Percentiles rank a stretch among this genome's conserved stretches.
Conservation (phyloP, 2,888 invertebrate genomes). For the Tanypteryx hageni region DNA sequence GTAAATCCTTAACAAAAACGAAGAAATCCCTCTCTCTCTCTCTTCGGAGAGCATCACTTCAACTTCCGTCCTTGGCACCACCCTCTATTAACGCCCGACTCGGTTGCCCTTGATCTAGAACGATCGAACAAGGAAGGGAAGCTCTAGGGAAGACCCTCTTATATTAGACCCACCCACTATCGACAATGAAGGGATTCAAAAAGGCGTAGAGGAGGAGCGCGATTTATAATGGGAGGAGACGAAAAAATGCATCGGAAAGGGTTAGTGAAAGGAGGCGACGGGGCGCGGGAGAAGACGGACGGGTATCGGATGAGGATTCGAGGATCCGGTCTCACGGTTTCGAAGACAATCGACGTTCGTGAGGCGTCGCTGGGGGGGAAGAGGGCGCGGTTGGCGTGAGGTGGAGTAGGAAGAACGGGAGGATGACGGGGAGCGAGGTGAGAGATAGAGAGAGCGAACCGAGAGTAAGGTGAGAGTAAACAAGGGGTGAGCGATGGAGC, state of each 20-base stretch:
- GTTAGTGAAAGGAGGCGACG: neutral
- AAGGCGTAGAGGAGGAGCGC: neutral
- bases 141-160: neutral
- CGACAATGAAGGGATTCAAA: conserved; percentile 50
- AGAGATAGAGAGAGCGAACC: neutral
- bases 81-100: neutral
- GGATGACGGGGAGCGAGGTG: neutral
- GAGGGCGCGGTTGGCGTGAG: neutral
- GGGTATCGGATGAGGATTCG: neutral
- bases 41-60: neutral
- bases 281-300: neutral
- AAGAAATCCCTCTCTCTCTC: neutral
- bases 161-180: conserved; percentile 5
- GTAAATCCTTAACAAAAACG: neutral
- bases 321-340: conserved; percentile 41
- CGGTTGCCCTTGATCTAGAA: conserved; percentile 20
- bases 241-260: conserved; percentile 4
- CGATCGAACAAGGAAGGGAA: neutral
- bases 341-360: conserved; percentile 37
- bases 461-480: neutral
- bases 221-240: neutral
- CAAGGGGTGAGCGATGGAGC: neutral
- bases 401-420: neutral
- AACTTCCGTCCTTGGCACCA: neutral
- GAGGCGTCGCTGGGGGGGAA: neutral